Evolutionary conservation across 2,797 vertebrate genomes (phyloP), one percentile per base, ranked within the genome.

Genomic region (Phataginus tricuspis): DNA sequence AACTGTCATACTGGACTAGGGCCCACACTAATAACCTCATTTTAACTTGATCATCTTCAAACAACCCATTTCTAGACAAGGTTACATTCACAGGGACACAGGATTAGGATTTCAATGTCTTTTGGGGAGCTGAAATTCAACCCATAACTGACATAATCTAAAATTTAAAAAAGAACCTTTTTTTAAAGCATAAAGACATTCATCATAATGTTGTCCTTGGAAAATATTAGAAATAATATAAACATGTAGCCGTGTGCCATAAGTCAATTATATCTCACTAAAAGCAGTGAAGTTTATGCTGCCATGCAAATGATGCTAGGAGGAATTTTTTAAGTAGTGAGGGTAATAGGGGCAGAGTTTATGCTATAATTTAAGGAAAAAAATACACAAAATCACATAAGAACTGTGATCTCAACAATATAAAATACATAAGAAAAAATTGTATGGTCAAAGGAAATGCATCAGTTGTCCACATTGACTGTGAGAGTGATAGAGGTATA

Each of bases 181-280:
- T 91, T 78, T 49, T 66, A 64, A 45, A 45, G 31, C 29, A 53
- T 68, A 13, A 93, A 93, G 61, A 0, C 64, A 59, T 91, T 89
- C 25, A 86, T 57, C 3, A 51, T 61, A 49, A 79, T 90, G 15
- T 57, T 51, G 55, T 79, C 27, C 72, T 13, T 66, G 6, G 2
- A 82, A 91, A 86, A 72, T 85, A 74, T 63, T 49, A 55, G 29
- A 61, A 82, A 55, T 59, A 21, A 57, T 42, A 75, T 45, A 90
- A 94, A 55, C 64, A 85, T 37, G 2, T 68, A 87, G 77, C 8
- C 45, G 9, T 39, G 5, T 72, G 49, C 78, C 75, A 51, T 57
- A 87, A 77, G 51, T 79, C 79, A 75, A 77, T 93, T 94, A 84
- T 53, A 71, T 16, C 55, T 53, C 27, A 55, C 21, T 59, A 94